Percentiles rank a stretch among this genome's conserved stretches.
Evolutionary conservation across 2,797 vertebrate genomes (phyloP).

Genomic region (Serranus cabrilla): DNA sequence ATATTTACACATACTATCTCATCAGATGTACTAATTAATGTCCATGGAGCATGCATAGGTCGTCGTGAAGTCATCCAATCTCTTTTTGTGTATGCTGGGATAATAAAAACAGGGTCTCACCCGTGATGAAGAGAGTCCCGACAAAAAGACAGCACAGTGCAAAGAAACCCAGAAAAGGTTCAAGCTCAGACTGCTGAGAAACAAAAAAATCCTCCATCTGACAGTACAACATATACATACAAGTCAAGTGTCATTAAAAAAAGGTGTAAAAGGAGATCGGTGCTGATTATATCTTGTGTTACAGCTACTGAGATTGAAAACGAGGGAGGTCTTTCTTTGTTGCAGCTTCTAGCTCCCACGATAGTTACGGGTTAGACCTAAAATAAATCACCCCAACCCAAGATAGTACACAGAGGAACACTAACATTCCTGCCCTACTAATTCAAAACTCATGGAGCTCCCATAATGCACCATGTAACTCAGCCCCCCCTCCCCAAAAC

Average conservation of each 20-base stretch:
- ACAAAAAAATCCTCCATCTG: constrained; percentile 47
- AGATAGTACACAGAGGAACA: constrained; percentile 75
- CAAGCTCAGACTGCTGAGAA: constrained; percentile 48
- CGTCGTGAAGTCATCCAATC: constrained; percentile 68
- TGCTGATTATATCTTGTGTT: constrained; percentile 63
- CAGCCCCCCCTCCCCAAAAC: constrained; percentile 30
- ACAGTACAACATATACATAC: constrained; percentile 77
- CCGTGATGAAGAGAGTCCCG: constrained; percentile 44
- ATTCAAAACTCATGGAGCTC: constrained; percentile 71
- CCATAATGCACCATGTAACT: constrained; percentile 58
- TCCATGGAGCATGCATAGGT: constrained; percentile 89
- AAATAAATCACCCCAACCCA: constrained; percentile 73
- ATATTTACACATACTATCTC: constrained; percentile 77
- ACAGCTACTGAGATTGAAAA: constrained; percentile 62
- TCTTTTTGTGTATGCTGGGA: constrained; percentile 64
- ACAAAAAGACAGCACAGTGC: constrained; percentile 78
- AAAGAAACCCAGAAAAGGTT: constrained; percentile 61
- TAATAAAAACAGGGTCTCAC: constrained; percentile 48
- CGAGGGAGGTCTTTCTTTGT: constrained; percentile 56
- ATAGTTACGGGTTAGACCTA: constrained; percentile 63
- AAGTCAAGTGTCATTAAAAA: constrained; percentile 61
- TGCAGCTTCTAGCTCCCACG: constrained; percentile 68
- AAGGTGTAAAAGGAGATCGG: constrained; percentile 55
- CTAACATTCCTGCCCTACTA: constrained; percentile 73
- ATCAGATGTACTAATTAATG: constrained; percentile 74